Conservation (phyloP, 2,797 vertebrate genomes). For the Odontamblyopus rebecca region DNA sequence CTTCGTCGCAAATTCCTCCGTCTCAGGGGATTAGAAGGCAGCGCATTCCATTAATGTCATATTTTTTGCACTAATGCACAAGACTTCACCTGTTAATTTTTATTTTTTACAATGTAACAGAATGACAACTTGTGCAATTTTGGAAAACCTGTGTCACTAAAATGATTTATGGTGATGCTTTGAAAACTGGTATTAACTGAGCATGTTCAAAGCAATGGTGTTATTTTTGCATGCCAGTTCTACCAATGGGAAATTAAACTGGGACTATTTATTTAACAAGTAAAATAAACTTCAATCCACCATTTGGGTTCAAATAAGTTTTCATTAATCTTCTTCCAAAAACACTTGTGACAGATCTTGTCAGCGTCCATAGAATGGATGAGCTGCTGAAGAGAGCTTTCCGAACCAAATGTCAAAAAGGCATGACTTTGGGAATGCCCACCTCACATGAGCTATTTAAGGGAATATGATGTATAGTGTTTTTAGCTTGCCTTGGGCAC, state of each 20-base stretch:
- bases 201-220: neutral
- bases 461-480: constrained; percentile 74
- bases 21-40: constrained; percentile 72
- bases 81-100: constrained; percentile 55
- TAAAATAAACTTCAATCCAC: constrained; percentile 42
- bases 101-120: constrained; percentile 8
- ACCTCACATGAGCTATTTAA: constrained; percentile 68
- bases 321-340: constrained; percentile 62
- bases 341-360: constrained; percentile 60
- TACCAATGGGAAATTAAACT: constrained; percentile 4
- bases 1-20: constrained; percentile 73
- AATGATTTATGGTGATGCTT: neutral
- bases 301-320: constrained; percentile 40
- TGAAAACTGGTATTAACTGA: neutral
- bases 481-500: constrained; percentile 61
- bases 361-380: constrained; percentile 65
- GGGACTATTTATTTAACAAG: neutral
- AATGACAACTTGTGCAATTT: neutral
- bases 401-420: constrained; percentile 67
- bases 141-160: constrained; percentile 16
- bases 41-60: constrained; percentile 74
- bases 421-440: constrained; percentile 50
- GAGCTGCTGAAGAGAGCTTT: constrained; percentile 68
- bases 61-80: constrained; percentile 34
- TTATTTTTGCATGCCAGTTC: constrained; percentile 20